Evolutionary conservation across 2,888 invertebrate genomes (phyloP).

Genomic region (Meandrusa payeni): DNA sequence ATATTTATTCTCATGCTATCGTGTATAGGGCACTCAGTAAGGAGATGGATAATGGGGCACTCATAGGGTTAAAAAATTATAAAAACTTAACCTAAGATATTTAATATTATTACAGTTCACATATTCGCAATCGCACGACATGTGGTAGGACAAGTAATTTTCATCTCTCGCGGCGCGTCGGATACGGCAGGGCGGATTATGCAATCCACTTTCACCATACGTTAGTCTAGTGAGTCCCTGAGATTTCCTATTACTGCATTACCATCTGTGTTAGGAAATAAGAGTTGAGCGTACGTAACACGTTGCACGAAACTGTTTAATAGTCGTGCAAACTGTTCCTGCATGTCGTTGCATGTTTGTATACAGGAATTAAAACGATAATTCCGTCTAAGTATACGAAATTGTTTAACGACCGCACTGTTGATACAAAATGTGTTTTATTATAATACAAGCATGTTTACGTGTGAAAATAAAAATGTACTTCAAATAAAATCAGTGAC

Average conservation of each 20-base stretch:
- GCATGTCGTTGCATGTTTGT: slow-evolving; percentile 17
- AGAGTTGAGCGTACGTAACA: slow-evolving; percentile 58
- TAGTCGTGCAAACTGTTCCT: slow-evolving; percentile 22
- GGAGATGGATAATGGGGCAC: no score
- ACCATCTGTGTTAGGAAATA: slow-evolving; percentile 67
- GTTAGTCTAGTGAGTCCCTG: slow-evolving; percentile 66
- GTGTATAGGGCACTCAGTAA: no score
- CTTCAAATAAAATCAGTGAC: no score
- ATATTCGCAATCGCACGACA: slow-evolving; percentile 36
- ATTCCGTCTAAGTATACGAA: no score
- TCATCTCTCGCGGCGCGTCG: slow-evolving; percentile 59
- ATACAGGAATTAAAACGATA: slow-evolving; percentile 1
- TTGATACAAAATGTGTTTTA: no score
- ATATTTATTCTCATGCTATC: no score
- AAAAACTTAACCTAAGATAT: no score
- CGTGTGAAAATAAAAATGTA: no score
- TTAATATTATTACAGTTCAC: no score
- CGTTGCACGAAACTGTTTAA: slow-evolving; percentile 31
- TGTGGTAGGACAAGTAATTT: slow-evolving; percentile 41
- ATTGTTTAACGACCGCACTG: no score
- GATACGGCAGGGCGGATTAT: slow-evolving; percentile 56
- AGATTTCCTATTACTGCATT: slow-evolving; percentile 74
- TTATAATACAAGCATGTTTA: no score
- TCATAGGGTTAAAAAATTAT: no score
- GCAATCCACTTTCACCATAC: slow-evolving; percentile 71